Evolutionary conservation across 2,113 vertebrate species (phyloP), one percentile per base, ranked within the genome.

Genomic region (Dascyllus trimaculatus): DNA sequence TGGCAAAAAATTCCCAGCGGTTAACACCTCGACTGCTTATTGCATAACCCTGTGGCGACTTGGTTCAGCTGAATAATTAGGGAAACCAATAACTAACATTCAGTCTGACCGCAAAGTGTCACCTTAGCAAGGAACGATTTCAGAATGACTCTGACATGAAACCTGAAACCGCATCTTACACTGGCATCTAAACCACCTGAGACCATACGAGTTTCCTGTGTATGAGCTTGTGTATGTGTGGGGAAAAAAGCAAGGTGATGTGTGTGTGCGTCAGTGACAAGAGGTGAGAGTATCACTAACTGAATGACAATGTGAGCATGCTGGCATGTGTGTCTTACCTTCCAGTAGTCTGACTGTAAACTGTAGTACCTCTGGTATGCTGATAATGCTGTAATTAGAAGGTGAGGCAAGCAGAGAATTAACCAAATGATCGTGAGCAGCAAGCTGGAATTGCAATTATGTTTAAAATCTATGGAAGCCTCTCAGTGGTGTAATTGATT

Each of bases 291-390:
- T 59, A 64, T 62, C 46, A 1, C 2, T 43, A 56, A n/a, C 7
- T 54, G 61, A 46, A 68, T 29, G 62, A 26, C 51, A 56, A 32
- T 52, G 53, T 11, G 4, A 66, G 17, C 0, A 0, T 35, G 61
- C 1, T 6, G 48, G 3, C 58, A 57, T 14, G 11, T n/a, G 1
- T 49, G 4, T 91, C 96, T 95, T 88, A 99, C 98, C 97, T 99
- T 99, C 98, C 98, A 99, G 97, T 99, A 99, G 96, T 99, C 98
- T 94, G 98, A 97, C 91, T 99, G 98, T 98, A 99, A 99, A 98
- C 97, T 98, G 97, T 99, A 99, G 97, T 99, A 99, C 96, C 97
- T 99, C 98, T 99, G 98, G 97, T 99, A 99, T 95, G 98, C 98
- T 95, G 98, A 99, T 97, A 99, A 98, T 96, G 98, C 98, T 99